Evolutionary conservation across 1,140 invertebrate species (phyloP), one percentile per base, ranked within the genome.

Genomic region (Conopomorpha cramerella): DNA sequence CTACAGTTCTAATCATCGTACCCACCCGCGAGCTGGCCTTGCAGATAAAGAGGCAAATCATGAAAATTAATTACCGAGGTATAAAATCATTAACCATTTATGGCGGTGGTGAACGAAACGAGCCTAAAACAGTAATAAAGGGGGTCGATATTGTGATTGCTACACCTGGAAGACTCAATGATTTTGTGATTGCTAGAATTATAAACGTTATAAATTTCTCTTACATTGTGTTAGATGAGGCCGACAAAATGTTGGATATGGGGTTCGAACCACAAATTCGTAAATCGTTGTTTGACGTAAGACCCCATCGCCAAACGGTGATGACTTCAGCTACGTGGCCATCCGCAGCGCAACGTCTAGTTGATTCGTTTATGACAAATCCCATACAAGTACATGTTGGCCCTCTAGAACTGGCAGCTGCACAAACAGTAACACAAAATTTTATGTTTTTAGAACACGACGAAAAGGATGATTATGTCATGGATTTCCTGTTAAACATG

Each of bases 241-340:
- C 91, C 1, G 91, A 93, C 66, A 80, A 90, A 30, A 93, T 93
- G 89, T 63, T 91, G 34, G 90, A 93, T 48, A 87, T 93, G 86
- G 91, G 90, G 7, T 93, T 93, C 64, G 91, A 93, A 57, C 90
- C 90, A 55, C 91, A 95, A 55, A 95, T 96, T 35, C 80, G 87
- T 18, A 91, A 91, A 45, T 85, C 89, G 31, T 58, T 95, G 34
- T 54, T 91, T 13, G 87, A 91, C 60, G 84, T 91, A 8, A 80
- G 86, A 37, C 88, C 88, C 16, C 90, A 93, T 57, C 70, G 90
- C 32, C 91, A 93, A 60, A 91, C 89, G 14, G 83, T 93, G 0
- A 93, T 95, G 91, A 93, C 91, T 0, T 83, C 79, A 10, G 93
- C 94, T 10, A 97, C 93, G 0, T 96, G 93, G 93, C 93, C 93